Conservation (phyloP, 2,888 invertebrate species). For the Catocala nupta region DNA sequence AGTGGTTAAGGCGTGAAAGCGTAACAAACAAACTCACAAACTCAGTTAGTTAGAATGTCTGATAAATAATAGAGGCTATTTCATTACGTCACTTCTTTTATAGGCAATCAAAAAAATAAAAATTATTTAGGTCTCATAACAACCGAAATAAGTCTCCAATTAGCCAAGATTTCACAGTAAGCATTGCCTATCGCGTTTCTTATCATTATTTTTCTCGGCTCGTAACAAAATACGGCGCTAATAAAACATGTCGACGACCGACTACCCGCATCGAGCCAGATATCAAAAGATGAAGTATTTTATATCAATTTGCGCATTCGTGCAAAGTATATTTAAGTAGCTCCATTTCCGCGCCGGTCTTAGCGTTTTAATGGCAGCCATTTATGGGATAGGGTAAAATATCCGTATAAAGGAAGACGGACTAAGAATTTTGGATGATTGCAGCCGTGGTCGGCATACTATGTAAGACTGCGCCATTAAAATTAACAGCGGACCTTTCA, state of each 20-base stretch:
- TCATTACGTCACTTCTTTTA: neutral
- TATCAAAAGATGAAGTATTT: slow-evolving; percentile 80
- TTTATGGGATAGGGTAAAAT: slow-evolving; percentile 77
- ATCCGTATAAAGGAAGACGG: slow-evolving; percentile 72
- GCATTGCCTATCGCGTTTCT: slow-evolving; percentile 4
- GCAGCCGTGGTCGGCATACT: slow-evolving; percentile 66
- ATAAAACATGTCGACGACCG: slow-evolving; percentile 44
- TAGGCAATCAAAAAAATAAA: slow-evolving; percentile 1
- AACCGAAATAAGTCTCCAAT: slow-evolving; percentile 4
- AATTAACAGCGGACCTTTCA: slow-evolving; percentile 47
- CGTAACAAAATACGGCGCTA: slow-evolving; percentile 33
- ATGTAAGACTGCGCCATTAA: slow-evolving; percentile 47
- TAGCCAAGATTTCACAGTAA: neutral
- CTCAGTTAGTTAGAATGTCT: too few relatives aligned
- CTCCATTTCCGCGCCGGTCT: slow-evolving; percentile 67
- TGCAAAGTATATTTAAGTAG: slow-evolving; percentile 83
- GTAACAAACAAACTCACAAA: too few relatives aligned
- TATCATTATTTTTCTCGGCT: slow-evolving; percentile 22
- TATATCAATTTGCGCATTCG: slow-evolving; percentile 84
- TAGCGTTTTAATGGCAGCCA: slow-evolving; percentile 79
- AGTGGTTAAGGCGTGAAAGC: too few relatives aligned
- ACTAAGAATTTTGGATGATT: slow-evolving; percentile 70
- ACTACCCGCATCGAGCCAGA: slow-evolving; percentile 55
- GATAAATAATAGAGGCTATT: too few relatives aligned
- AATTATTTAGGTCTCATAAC: slow-evolving; percentile 2